A percentile compares a stretch with the other conserved stretches of the same genome.
Conservation (phyloP, 2,888 invertebrate genomes). For the Argyra leucocephala region DNA sequence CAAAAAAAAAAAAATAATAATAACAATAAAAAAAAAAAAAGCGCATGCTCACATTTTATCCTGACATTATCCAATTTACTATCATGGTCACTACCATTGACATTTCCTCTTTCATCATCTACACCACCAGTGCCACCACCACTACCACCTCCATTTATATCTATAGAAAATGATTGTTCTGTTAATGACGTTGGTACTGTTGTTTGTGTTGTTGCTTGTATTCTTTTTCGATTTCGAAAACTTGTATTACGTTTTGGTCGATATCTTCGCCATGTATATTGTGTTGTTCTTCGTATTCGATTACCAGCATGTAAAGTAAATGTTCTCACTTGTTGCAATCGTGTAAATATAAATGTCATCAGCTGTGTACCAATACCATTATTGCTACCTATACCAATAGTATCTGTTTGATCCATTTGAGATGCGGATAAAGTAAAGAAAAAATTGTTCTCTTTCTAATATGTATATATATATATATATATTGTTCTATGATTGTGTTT, state of each 20-base stretch:
- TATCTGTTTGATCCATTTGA: conserved; percentile 1
- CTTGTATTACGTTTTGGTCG: conserved; percentile 14
- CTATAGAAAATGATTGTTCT: conserved; percentile 20
- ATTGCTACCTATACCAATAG: not conserved
- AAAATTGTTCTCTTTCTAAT: too few relatives aligned
- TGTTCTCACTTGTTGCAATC: conserved; percentile 24
- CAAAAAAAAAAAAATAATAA: not conserved
- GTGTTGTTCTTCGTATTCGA: conserved; percentile 19
- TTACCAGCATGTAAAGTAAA: conserved; percentile 20
- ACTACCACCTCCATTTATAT: not conserved
- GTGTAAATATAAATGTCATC: conserved; percentile 9
- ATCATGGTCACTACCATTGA: not conserved
- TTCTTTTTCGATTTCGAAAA: conserved; percentile 18
- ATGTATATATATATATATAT: too few relatives aligned
- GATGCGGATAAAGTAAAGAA: too few relatives aligned
- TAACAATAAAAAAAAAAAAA: not conserved
- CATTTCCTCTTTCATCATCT: conserved; percentile 5
- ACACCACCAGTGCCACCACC: not conserved
- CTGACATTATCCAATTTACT: conserved; percentile 1
- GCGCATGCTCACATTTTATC: conserved; percentile 23
- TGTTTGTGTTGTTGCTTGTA: conserved; percentile 18
- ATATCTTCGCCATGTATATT: conserved; percentile 21
- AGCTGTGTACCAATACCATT: not conserved
- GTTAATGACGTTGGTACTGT: conserved; percentile 23
- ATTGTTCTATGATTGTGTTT: too few relatives aligned